These are phyloP conservation scores for Conus canariensis DNA, from an alignment of 2,888 invertebrate species.

Conservation along the genomic window DNA sequence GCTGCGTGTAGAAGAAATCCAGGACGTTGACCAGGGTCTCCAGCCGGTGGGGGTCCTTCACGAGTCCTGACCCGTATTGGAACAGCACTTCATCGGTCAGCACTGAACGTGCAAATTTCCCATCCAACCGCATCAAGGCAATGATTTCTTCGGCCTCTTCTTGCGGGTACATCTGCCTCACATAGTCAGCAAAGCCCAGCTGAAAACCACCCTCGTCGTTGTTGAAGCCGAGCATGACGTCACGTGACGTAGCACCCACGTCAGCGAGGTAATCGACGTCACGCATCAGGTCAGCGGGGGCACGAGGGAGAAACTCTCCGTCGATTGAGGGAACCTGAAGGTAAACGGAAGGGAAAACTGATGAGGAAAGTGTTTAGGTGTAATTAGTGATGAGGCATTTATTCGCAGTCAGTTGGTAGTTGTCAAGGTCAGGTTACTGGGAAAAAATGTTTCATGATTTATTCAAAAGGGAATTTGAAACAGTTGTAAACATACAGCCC, in stretches of 20 bases:
- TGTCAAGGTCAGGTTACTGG: too few relatives aligned
- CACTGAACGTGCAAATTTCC: neutral
- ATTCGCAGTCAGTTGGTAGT: too few relatives aligned
- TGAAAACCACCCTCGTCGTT: conserved; percentile 15
- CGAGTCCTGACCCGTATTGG: neutral
- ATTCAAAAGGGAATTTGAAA: too few relatives aligned
- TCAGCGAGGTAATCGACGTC: neutral
- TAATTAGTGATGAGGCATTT: too few relatives aligned
- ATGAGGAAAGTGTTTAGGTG: too few relatives aligned
- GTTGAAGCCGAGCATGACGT: conserved; percentile 35
- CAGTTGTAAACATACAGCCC: too few relatives aligned
- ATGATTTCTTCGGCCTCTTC: too few relatives aligned
- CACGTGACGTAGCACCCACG: neutral
- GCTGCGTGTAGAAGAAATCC: neutral
- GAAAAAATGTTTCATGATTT: too few relatives aligned
- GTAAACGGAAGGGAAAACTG: too few relatives aligned
- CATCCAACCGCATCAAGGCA: too few relatives aligned
- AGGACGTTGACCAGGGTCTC: neutral
- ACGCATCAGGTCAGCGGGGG: neutral
- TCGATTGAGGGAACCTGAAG: neutral
- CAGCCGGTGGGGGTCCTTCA: neutral
- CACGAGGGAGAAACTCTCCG: conserved; percentile 25
- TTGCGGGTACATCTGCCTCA: too few relatives aligned
- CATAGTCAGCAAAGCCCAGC: too few relatives aligned
- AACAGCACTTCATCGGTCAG: neutral